Percentiles rank a stretch among this genome's conserved stretches.
Conservation (phyloP, 2,797 vertebrate genomes). For the Anisognathus igniventris region DNA sequence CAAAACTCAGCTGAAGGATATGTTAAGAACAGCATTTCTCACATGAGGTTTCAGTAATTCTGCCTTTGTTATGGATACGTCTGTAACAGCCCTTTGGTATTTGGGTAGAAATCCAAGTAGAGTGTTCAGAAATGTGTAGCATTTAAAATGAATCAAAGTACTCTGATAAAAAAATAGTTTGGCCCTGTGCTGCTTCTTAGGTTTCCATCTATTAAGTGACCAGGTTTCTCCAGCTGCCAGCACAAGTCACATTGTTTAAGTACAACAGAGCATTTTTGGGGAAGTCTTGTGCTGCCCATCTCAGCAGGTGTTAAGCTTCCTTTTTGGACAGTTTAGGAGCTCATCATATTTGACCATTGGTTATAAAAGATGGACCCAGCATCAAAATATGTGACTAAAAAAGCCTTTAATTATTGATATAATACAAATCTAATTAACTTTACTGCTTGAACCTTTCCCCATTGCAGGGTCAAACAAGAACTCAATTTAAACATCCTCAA, state of each 20-base stretch:
- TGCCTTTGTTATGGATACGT: conserved; percentile 21
- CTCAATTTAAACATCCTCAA: background rate
- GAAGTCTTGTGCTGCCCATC: background rate
- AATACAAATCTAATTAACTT: background rate
- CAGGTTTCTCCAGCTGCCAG: conserved; percentile 51
- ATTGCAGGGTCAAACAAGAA: background rate
- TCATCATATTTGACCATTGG: background rate
- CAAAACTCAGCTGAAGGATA: background rate
- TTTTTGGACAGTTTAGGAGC: background rate
- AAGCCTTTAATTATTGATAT: background rate
- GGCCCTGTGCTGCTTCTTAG: conserved; percentile 8
- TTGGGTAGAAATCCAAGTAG: conserved; percentile 30
- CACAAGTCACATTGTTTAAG: background rate
- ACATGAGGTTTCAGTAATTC: conserved; percentile 36
- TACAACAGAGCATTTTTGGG: background rate
- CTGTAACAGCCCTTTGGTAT: background rate
- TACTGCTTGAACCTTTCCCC: background rate
- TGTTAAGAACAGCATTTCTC: background rate
- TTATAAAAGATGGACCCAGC: background rate
- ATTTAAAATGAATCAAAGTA: conserved; percentile 43
- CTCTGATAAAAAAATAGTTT: background rate
- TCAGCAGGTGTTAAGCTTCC: background rate
- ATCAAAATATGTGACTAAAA: background rate
- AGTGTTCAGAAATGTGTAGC: conserved; percentile 16
- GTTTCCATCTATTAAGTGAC: conserved; percentile 21